Percentiles rank a stretch among this genome's conserved stretches.
phyloP scores from a whole-genome alignment of 2,797 vertebrate species.

The Pangasius sanitwongsei region DNA sequence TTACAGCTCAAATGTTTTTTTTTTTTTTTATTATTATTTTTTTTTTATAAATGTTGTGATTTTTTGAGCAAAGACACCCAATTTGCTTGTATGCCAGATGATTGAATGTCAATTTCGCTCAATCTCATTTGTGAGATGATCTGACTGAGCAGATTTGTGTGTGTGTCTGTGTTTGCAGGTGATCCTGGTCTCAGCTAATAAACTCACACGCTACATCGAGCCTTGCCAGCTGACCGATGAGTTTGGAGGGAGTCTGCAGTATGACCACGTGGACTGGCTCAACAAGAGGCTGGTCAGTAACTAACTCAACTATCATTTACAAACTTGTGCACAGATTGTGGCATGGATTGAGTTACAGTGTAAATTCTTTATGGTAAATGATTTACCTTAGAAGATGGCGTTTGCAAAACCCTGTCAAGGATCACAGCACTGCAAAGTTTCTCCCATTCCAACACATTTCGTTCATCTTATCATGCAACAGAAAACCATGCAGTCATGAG shows the following conservation, averaged over 20 bases:
- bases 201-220: constrained; percentile 95
- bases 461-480: not conserved
- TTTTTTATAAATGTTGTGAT: no score
- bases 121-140: not conserved
- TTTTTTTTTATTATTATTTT: not conserved
- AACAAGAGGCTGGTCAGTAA: constrained; percentile 92
- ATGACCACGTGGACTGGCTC: constrained; percentile 97
- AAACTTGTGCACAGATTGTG: not conserved
- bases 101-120: not conserved
- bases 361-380: not conserved
- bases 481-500: not conserved
- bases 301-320: not conserved
- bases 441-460: not conserved
- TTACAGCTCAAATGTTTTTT: not conserved
- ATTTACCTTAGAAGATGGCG: not conserved
- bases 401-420: not conserved
- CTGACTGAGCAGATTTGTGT: not conserved
- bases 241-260: constrained; percentile 93
- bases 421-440: no score
- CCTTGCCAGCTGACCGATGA: constrained; percentile 96
- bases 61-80: not conserved
- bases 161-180: constrained; percentile 77
- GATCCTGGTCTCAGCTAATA: constrained; percentile 98
- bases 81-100: not conserved
- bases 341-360: not conserved